Base-by-base conservation (phyloP, 2,797 vertebrate genomes). In the Pipistrellus pygmaeus region DNA sequence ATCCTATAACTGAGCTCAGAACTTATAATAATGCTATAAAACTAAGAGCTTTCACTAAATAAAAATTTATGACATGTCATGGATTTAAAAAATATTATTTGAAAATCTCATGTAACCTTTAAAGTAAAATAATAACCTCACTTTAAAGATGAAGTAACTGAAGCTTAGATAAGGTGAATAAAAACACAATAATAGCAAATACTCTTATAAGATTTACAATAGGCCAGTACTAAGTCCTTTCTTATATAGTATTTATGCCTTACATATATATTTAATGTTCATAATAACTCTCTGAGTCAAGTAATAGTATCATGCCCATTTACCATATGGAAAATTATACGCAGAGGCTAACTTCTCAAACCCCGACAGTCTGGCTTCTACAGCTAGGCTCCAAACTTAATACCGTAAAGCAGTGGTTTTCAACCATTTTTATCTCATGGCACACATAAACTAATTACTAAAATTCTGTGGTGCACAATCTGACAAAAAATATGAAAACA, bases 91-190 rank as follows among this genome's bases (percentile, higher is more conserved):
- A 64, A 55, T 57, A 32, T 64, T 46, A 77, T 66, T 68, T 71
- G 35, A 92, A 89, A 93, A 30, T 27, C 66, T 92, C 8, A 5
- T 23, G 0, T 53, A 88, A 87, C 7, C 38, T 76, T 72, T 82
- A 55, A 88, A 80, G 30, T 64, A 64, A 64, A n/a, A 64, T 64
- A 66, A 17, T n/a, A 66, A 20, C 64, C 17, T 66, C 18, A 92
- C 77, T 83, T 81, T 32, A 82, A 23, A 85, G 30, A 69, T 20
- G 62, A 95, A 86, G 18, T 68, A 90, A 85, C 18, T 81, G 25
- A 88, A 86, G 17, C 11, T 90, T 75, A 83, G 5, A 32, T 0
- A 32, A 32, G 57, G 23, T 76, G 9, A 85, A 68, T 27, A 85
- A 73, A 1, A 62, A 68, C 9, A 66, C 20, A 82, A 44, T 46